phyloP scores from a whole-genome alignment of 2,113 vertebrate species.

The Istiophorus platypterus region DNA sequence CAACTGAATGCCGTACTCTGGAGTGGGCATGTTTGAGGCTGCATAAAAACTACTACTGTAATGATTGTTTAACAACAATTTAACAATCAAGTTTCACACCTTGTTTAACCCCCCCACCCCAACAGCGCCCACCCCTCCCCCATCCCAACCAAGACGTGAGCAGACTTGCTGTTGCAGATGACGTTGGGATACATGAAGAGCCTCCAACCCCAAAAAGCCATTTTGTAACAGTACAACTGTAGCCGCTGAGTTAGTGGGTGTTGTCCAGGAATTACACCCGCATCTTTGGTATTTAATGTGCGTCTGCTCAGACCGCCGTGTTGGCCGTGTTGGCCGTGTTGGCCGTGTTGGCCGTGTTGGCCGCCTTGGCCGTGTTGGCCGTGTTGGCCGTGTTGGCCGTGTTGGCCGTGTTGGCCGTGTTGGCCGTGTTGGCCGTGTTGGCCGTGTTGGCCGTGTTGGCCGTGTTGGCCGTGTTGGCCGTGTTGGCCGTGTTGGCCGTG shows the following conservation, averaged over 20 bases:
- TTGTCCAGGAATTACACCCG: slow-evolving; percentile 46
- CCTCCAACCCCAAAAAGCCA: slow-evolving; percentile 37
- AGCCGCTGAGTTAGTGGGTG: slow-evolving; percentile 15
- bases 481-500: too few species aligned
- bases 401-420: too few species aligned
- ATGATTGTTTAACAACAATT: slow-evolving; percentile 40
- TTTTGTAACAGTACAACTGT: slow-evolving; percentile 27
- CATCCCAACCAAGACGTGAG: not conserved
- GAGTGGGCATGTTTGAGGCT: slow-evolving; percentile 3
- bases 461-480: too few species aligned
- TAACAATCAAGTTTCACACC: slow-evolving; percentile 36
- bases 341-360: too few species aligned
- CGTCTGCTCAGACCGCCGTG: slow-evolving; percentile 14
- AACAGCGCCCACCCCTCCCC: not conserved
- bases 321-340: too few species aligned
- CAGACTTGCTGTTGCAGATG: slow-evolving; percentile 4
- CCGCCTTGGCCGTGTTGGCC: too few species aligned
- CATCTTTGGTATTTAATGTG: slow-evolving; percentile 33
- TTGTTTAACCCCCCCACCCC: slow-evolving; percentile 21
- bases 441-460: too few species aligned
- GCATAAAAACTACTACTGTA: slow-evolving; percentile 5
- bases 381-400: too few species aligned
- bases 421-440: too few species aligned
- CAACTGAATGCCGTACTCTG: slow-evolving; percentile 21
- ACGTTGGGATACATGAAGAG: slow-evolving; percentile 28